Percentiles rank a stretch among this genome's conserved stretches.
phyloP scores from a whole-genome alignment of 2,797 vertebrate genomes.

The Lepilemur ruficaudatus region DNA sequence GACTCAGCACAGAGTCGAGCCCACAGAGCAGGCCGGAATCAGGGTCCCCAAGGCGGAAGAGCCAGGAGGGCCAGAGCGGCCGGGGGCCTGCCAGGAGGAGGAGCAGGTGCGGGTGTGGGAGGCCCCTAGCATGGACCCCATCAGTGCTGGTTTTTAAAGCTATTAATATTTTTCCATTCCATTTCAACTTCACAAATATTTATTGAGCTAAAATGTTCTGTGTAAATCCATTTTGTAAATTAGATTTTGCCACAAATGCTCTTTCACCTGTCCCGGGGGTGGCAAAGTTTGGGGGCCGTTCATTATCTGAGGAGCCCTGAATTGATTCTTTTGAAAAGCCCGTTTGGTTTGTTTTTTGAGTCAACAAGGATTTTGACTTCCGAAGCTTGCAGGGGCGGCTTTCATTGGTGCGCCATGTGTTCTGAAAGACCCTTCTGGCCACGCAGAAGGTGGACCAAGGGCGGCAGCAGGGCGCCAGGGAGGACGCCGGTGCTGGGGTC shows the following conservation, averaged over 20 bases:
- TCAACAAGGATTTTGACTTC: background rate
- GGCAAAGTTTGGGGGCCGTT: background rate
- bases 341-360: background rate
- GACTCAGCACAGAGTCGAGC: background rate
- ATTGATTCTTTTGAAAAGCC: background rate
- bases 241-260: background rate
- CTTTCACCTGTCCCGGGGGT: background rate
- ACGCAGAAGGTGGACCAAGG: background rate
- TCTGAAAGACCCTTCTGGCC: background rate
- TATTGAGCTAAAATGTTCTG: constrained; percentile 34
- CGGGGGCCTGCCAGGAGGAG: background rate
- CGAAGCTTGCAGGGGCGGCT: background rate
- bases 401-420: background rate
- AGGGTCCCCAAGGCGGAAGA: background rate
- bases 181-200: constrained; percentile 22
- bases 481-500: background rate
- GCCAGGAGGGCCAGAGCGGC: background rate
- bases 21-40: background rate
- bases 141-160: background rate
- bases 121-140: background rate
- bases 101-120: background rate
- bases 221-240: constrained; percentile 52
- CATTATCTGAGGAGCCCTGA: background rate
- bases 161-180: background rate
- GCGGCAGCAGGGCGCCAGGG: background rate